These are phyloP conservation scores for Plecotus auritus DNA, from an alignment of 2,113 vertebrate species.

Conservation along the genomic window DNA sequence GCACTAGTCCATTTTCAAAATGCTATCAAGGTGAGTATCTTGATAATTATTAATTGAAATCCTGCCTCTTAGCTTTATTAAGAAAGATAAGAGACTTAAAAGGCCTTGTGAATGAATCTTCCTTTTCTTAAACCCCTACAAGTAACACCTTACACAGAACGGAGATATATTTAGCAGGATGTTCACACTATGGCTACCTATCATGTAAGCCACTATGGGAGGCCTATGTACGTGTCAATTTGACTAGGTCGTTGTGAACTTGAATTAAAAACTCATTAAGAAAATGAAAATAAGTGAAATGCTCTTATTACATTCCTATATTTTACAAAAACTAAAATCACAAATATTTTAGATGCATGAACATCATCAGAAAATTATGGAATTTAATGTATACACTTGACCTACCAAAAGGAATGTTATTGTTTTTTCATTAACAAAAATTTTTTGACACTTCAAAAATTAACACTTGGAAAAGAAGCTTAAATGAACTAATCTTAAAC, in stretches of 20 bases:
- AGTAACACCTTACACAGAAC: background rate
- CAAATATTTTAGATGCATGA: background rate
- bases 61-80: background rate
- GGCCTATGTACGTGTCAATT: background rate
- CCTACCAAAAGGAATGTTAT: background rate
- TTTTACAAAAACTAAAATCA: slow-evolving; percentile 14
- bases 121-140: background rate
- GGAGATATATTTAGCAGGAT: background rate
- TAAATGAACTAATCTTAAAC: background rate
- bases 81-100: background rate
- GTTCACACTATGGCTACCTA: background rate
- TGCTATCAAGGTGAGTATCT: background rate
- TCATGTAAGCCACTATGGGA: background rate
- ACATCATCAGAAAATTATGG: background rate
- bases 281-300: slow-evolving; percentile 15
- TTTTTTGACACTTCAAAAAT: background rate
- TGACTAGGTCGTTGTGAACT: background rate
- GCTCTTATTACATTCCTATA: background rate
- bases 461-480: background rate
- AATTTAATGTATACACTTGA: background rate
- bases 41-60: background rate
- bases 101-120: background rate
- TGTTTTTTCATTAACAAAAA: background rate
- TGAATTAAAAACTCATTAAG: background rate
- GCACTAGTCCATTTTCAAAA: background rate